These are phyloP conservation scores for Stylophora pistillata DNA, from an alignment of 64 coral and sea anemone species.

Conservation along the genomic window DNA sequence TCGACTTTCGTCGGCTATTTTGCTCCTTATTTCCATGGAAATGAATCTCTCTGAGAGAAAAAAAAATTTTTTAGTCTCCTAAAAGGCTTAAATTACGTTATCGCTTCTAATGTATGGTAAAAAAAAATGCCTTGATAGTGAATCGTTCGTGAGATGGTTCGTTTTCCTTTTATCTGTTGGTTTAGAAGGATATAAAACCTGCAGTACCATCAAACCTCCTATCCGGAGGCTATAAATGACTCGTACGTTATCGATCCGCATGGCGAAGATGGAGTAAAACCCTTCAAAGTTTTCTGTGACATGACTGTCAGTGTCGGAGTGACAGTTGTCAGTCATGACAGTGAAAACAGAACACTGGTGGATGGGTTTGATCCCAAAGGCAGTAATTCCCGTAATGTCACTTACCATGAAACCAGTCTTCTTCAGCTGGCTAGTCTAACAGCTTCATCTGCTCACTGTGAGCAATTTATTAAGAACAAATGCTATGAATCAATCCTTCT, in stretches of 20 bases:
- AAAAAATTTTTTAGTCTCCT: too few relatives aligned
- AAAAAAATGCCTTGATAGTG: too few relatives aligned
- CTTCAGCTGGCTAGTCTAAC: background rate
- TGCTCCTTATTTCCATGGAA: too few relatives aligned
- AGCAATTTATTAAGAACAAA: constrained; percentile 51
- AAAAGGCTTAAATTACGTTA: too few relatives aligned
- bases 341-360: constrained; percentile 41
- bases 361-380: background rate
- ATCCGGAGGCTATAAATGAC: background rate
- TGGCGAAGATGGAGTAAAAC: background rate
- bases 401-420: background rate
- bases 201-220: constrained; percentile 21
- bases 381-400: background rate
- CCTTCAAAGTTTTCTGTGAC: constrained; percentile 53
- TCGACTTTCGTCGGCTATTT: too few relatives aligned
- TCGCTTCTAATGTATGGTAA: too few relatives aligned
- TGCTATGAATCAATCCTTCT: background rate
- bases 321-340: constrained; percentile 51
- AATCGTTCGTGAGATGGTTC: too few relatives aligned
- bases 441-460: constrained; percentile 18
- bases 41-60: too few relatives aligned
- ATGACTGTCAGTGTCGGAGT: constrained; percentile 57
- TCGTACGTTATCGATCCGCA: constrained; percentile 21
- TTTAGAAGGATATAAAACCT: background rate
- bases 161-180: too few relatives aligned